Evolutionary conservation across 1,140 invertebrate genomes (phyloP), one percentile per base, ranked within the genome.

Genomic region (Wiebesia pumilae): DNA sequence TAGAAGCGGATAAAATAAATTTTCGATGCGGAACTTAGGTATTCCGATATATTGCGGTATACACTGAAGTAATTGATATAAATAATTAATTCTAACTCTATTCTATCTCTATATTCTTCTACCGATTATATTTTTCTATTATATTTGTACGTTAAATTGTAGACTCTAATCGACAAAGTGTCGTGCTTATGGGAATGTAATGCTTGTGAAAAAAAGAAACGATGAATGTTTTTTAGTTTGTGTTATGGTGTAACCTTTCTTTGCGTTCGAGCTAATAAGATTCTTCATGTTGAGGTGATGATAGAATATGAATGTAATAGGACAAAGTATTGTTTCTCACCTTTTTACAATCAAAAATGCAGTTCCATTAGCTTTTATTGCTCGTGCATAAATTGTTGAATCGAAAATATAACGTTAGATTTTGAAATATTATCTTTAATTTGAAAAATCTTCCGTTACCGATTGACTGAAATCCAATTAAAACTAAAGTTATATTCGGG

Each of bases 61-160:
- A 89, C 86, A 91, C 90, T 88, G 81, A 87, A 84, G 73, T 87
- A 88, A 86, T 87, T 87, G 19, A 90, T 78, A 89, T 12, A 89
- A 89, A 90, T 88, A 89, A 92, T 91, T 92, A 89, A 93, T 90
- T 92, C 91, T 92, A 93, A 91, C 92, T 93, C 91, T 93, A 92
- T 91, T 92, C 91, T 93, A 94, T 93, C 92, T 93, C 93, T 93
- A 94, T 93, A 92, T 93, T 93, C 92, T 93, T 93, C 92, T 93
- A 94, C 92, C 92, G 88, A 93, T 93, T 93, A 93, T 94, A 94
- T 94, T 94, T 94, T 94, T 93, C 93, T 94, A 94, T 94, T 93
- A 91, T 90, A 93, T 93, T 94, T 94, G 92, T 93, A 94, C 92
- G 92, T 94, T 93, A 90, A 93, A 93, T 94, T 93, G 89, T 93